phyloP scores from a whole-genome alignment of 2,888 invertebrate genomes.

The Cantharis flavilabris region DNA sequence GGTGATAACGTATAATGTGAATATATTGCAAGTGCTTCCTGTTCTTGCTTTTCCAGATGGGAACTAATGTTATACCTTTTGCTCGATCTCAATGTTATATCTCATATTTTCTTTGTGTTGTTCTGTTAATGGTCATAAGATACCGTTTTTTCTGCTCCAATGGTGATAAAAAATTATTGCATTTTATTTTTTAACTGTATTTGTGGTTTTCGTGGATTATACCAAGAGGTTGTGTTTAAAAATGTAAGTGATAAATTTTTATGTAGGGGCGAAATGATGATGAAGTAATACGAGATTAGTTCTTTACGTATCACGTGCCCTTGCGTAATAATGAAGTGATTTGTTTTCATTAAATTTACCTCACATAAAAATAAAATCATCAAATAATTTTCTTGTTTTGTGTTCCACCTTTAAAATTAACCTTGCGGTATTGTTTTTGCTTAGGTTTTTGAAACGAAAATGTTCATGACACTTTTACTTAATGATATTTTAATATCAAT shows the following conservation, averaged over 20 bases:
- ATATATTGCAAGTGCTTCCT: conserved; percentile 43
- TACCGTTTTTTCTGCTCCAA: conserved; percentile 33
- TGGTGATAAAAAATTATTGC: conserved; percentile 34
- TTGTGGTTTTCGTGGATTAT: conserved; percentile 28
- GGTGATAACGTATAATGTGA: conserved; percentile 47
- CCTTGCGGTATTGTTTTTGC: background rate
- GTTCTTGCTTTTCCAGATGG: conserved; percentile 37
- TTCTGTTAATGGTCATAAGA: conserved; percentile 33
- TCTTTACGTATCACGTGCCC: conserved; percentile 7
- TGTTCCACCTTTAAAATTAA: background rate
- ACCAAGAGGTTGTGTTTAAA: conserved; percentile 23
- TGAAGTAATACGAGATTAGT: conserved; percentile 26
- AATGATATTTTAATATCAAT: background rate
- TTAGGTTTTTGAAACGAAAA: background rate
- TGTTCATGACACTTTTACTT: conserved; percentile 1
- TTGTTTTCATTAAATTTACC: background rate
- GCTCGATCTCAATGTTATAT: conserved; percentile 34
- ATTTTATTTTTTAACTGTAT: conserved; percentile 30
- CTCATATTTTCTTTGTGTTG: conserved; percentile 33
- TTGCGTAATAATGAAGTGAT: background rate
- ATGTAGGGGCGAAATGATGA: conserved; percentile 26
- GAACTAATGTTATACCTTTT: conserved; percentile 37
- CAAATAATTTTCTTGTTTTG: background rate
- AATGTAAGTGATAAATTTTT: conserved; percentile 29
- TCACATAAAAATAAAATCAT: background rate